Base-by-base conservation (phyloP, 2,888 invertebrate genomes). In the Agrotis segetum region DNA sequence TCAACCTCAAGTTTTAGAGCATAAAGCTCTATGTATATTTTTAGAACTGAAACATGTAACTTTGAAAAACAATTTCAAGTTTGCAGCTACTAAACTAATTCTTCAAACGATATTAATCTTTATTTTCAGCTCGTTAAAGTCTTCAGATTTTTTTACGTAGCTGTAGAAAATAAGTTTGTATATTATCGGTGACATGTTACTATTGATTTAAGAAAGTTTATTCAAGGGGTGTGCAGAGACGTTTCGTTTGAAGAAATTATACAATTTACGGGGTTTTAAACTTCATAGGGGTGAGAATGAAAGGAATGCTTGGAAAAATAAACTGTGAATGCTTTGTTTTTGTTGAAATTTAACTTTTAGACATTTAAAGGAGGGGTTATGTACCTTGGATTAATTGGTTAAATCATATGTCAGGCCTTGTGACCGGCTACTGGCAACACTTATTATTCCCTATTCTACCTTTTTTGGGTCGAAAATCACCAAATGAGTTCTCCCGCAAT, bases 151-250 rank as follows among this genome's bases (percentile, higher is more conserved):
- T 16, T 67, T 80, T 72, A 13, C 1, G 0, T 0, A 14, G 19
- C 34, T 34, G 46, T 65, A 64, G 62, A 17, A 34, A 21, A 56
- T 79, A 79, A 67, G 47, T 74, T 83, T 75, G 79, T 82, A 71
- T 81, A 74, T 78, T 79, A 66, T 74, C 79, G 67, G 84, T 91
- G 91, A 93, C 91, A 92, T 92, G 91, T 91, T 89, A 88, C 85
- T 94, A 93, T 94, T 95, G 94, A 94, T 92, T 91, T 88, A 91
- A 89, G 90, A 89, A 88, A 89, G 93, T 95, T 96, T 95, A 92
- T 93, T 91, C 88, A 93, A 91, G 89, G 95, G 95, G 95, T 89
- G 87, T 79, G 61, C 76, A 83, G 85, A 87, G 68, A 85, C 83
- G 74, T 83, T 87, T 84, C 79, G 84, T 88, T 88, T 88, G 89